Base-by-base conservation (phyloP, 2,888 invertebrate genomes). In the Thera obeliscata region DNA sequence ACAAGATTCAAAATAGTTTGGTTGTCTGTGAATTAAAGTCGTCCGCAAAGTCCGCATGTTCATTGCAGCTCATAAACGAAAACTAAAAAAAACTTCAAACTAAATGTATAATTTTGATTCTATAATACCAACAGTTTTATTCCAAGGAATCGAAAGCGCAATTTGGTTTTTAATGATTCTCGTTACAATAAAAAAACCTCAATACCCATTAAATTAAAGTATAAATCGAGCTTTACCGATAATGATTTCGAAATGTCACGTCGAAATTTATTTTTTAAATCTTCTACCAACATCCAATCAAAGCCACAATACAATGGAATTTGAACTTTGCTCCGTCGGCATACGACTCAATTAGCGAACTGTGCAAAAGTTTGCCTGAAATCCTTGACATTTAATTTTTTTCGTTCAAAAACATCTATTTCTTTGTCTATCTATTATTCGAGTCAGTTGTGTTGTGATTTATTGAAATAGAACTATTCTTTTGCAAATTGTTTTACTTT, bases 351-450 rank as follows among this genome's bases (percentile, higher is more conserved):
- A 57, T 56, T 35, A 22, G 56, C 61, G 11, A 36, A 57, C 35
- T 8, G 33, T n/a, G 43, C 52, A 57, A 64, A 55, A 43, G 6
- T 59, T 61, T 41, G 56, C 55, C 58, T 58, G 33, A 61, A 12
- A 62, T 41, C 74, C 74, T 74, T 74, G 74, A 68, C 72, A 67
- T 67, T 62, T 67, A 1, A 50, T 55, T 70, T 71, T 72, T 73
- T 71, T 61, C 57, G 60, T 54, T 66, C 49, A 33, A 59, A 71
- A 64, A 61, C 56, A 64, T 63, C 38, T 56, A 55, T 66, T 59
- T 64, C 68, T 70, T 72, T 67, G 65, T 61, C 56, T 50, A 49
- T 22, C 22, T 64, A 64, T 59, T 52, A 55, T 63, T 58, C 50
- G 56, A 72, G 56, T 70, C 69, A 67, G 67, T 60, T 61, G 69